Evolutionary conservation across 92 coral and sea anemone species (phyloP).

Genomic region (Porites divaricata): DNA sequence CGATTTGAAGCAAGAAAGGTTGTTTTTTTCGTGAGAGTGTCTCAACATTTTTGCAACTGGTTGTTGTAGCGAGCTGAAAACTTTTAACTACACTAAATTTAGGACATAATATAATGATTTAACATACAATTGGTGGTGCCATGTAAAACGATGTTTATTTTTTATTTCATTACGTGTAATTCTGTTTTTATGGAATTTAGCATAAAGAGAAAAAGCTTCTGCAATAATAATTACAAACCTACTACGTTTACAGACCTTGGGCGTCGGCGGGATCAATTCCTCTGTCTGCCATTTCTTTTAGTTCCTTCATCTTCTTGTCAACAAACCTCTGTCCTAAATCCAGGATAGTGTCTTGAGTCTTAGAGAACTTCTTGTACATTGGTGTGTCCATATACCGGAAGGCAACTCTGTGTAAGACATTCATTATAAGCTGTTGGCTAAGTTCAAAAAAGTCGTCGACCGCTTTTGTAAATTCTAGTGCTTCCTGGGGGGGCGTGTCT

Average conservation of each 20-base stretch:
- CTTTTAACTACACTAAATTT: too few species aligned
- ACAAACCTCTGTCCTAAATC: constrained; percentile 47
- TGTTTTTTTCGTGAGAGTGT: too few species aligned
- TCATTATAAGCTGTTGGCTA: constrained; percentile 41
- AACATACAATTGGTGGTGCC: too few species aligned
- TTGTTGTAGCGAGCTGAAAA: too few species aligned
- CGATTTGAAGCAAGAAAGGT: too few species aligned
- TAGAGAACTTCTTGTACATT: constrained; percentile 35
- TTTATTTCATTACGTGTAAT: too few species aligned
- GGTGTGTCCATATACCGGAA: constrained; percentile 32
- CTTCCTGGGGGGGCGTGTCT: constrained; percentile 34
- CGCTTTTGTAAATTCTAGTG: constrained; percentile 34
- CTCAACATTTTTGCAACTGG: too few species aligned
- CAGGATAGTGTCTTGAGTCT: constrained; percentile 24
- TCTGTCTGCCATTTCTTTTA: constrained; percentile 27
- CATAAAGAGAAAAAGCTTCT: too few species aligned
- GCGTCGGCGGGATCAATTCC: constrained; percentile 25
- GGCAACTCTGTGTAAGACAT: constrained; percentile 7
- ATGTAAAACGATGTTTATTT: too few species aligned
- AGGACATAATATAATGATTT: too few species aligned
- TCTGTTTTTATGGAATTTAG: too few species aligned
- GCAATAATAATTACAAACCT: not conserved
- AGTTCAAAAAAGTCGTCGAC: constrained; percentile 40
- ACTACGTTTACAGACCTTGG: not conserved
- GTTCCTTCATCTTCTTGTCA: constrained; percentile 43